phyloP scores from a whole-genome alignment of 2,888 invertebrate species.

The Cephus rjabovi region DNA sequence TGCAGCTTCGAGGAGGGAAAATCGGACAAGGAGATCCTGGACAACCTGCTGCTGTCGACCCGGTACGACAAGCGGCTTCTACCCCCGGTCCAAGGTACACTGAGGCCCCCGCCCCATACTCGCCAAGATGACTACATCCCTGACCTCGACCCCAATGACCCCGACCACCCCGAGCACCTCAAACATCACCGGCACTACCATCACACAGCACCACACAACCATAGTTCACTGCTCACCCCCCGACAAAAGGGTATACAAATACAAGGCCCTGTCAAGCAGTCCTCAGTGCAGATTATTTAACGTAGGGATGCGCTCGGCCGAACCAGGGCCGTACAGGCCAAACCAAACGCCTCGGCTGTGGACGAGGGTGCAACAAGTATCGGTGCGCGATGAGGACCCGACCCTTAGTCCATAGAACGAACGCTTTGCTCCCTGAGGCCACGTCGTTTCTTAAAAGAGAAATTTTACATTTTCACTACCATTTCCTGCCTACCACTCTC shows the following conservation, averaged over 20 bases:
- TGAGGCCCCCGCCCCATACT: slow-evolving; percentile 63
- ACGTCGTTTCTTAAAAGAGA: background rate
- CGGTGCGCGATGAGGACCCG: background rate
- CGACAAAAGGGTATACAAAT: slow-evolving; percentile 57
- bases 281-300: background rate
- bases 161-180: slow-evolving; percentile 61
- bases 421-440: background rate
- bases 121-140: slow-evolving; percentile 62
- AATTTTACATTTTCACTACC: background rate
- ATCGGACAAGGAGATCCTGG: slow-evolving; percentile 93
- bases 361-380: background rate
- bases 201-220: slow-evolving; percentile 61
- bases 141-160: slow-evolving; percentile 60
- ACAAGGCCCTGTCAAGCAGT: slow-evolving; percentile 1
- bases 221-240: slow-evolving; percentile 64
- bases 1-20: slow-evolving; percentile 90
- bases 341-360: background rate
- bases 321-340: background rate
- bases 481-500: too few species aligned
- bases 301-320: background rate
- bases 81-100: slow-evolving; percentile 88
- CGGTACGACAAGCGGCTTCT: slow-evolving; percentile 94
- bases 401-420: background rate
- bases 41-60: slow-evolving; percentile 86
- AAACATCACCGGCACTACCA: slow-evolving; percentile 63